These are phyloP conservation scores for Xenopus tropicalis DNA, from an alignment of 2,113 vertebrate species.

Conservation along the genomic window UCB_Xtro_10.0 CM004445.2:145953001-145953500, in stretches of 20 bases:
- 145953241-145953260: conserved; percentile 3
- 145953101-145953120: not conserved
- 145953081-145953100: conserved; percentile 24
- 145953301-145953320: too few species aligned
- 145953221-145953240: not conserved
- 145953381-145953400: too few species aligned
- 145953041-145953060: not conserved
- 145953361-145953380: too few species aligned
- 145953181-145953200: conserved; percentile 50
- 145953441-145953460: too few species aligned
- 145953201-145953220: not conserved
- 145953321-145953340: too few species aligned
- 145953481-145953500: too few species aligned
- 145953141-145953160: conserved; percentile 24
- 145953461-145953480: too few species aligned
- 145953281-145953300: too few species aligned
- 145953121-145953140: conserved; percentile 16
- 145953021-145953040: conserved; percentile 14
- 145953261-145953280: conserved; percentile 32
- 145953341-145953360: too few species aligned
- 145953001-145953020: conserved; percentile 45
- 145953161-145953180: conserved; percentile 53
- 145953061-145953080: not conserved
- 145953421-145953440: too few species aligned
- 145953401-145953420: too few species aligned